These are phyloP conservation scores for Acrossocheilus fasciatus DNA, from an alignment of 2,797 vertebrate genomes.

Conservation along the genomic window DNA sequence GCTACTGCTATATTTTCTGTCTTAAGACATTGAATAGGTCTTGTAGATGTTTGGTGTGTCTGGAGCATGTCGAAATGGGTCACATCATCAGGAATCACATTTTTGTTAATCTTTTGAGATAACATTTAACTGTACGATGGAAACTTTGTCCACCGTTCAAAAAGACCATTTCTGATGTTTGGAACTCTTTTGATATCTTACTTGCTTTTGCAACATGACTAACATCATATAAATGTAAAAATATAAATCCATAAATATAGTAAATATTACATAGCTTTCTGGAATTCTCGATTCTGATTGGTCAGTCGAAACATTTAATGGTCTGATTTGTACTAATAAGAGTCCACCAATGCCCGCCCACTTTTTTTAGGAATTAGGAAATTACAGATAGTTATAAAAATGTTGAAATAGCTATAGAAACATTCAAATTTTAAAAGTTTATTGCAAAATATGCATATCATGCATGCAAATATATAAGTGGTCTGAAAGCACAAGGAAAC, in stretches of 20 bases:
- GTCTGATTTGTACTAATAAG: not conserved
- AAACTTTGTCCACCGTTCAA: not conserved
- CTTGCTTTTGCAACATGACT: not conserved
- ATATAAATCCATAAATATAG: not conserved
- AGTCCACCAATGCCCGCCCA: not conserved
- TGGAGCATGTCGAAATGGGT: slow-evolving; percentile 1
- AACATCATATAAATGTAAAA: not conserved
- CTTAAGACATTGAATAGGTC: not conserved
- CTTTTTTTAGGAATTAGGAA: not conserved
- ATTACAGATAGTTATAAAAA: not conserved
- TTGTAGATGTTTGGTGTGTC: not conserved
- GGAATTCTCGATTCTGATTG: not conserved
- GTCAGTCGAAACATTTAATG: not conserved
- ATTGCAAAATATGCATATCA: not conserved
- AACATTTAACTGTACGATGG: not conserved
- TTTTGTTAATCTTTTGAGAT: not conserved
- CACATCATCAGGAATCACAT: not conserved
- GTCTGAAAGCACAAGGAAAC: not conserved
- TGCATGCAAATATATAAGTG: not conserved
- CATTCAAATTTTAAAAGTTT: not conserved
- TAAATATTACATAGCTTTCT: not conserved
- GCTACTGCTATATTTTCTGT: slow-evolving; percentile 10
- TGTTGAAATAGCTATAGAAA: not conserved
- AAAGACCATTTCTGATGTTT: not conserved
- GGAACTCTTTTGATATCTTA: not conserved